Percentiles rank a stretch among this genome's conserved stretches.
Conservation (phyloP, 2,888 invertebrate species). For the Drosophila atroscutellata region DNA sequence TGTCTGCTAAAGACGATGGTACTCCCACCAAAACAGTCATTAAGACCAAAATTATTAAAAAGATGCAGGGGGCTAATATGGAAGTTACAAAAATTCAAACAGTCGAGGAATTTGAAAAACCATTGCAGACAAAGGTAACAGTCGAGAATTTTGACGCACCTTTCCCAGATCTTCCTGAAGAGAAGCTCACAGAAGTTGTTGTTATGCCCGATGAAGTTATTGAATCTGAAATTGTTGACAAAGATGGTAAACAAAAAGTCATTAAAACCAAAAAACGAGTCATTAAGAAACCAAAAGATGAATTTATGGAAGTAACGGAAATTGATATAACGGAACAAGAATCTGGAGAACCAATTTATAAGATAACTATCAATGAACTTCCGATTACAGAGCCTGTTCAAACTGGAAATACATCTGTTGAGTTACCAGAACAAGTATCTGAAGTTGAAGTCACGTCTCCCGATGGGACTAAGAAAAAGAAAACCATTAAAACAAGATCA, state of each 20-base stretch:
- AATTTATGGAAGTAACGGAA: constrained; percentile 84
- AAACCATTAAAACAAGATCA: constrained; percentile 81
- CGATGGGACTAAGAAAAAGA: constrained; percentile 82
- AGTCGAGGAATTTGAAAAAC: constrained; percentile 50
- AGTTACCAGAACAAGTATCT: constrained; percentile 83
- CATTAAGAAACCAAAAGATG: constrained; percentile 85
- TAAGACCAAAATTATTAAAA: constrained; percentile 85
- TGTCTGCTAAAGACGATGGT: constrained; percentile 84
- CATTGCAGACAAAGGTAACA: constrained; percentile 39
- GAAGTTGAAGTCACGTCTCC: constrained; percentile 77
- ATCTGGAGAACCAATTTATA: constrained; percentile 82
- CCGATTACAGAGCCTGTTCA: constrained; percentile 51
- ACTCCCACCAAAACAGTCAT: constrained; percentile 83
- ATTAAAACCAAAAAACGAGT: constrained; percentile 84
- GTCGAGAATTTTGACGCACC: constrained; percentile 78
- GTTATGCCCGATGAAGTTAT: constrained; percentile 79
- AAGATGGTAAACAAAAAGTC: constrained; percentile 77
- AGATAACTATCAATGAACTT: constrained; percentile 74
- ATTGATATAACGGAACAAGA: constrained; percentile 85
- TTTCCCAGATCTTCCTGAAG: constrained; percentile 77
- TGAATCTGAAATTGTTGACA: constrained; percentile 73
- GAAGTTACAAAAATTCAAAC: constrained; percentile 50
- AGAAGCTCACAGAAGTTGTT: constrained; percentile 71
- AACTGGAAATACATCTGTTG: constrained; percentile 64
- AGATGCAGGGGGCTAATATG: constrained; percentile 83